These are phyloP conservation scores for Otolemur crassicaudatus DNA, from an alignment of 2,797 vertebrate genomes.

Conservation along the genomic window DNA sequence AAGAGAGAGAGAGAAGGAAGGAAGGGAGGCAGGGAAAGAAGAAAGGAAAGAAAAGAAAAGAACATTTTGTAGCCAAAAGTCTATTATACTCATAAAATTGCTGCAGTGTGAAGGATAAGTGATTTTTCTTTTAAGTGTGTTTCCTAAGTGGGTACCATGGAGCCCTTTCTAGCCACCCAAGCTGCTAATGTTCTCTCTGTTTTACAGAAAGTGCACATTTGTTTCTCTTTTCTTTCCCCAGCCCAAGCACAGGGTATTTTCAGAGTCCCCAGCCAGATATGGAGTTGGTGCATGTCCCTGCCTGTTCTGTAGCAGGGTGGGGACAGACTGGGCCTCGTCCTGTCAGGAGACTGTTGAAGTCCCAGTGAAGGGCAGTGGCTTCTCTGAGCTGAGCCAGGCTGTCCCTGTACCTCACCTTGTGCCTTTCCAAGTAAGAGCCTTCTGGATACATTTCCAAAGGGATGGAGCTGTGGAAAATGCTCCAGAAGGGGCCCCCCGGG, in stretches of 20 bases:
- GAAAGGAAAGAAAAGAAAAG: neutral
- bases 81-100: neutral
- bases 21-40: neutral
- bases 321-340: neutral
- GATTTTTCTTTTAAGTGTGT: neutral
- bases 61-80: neutral
- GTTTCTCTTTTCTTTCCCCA: neutral
- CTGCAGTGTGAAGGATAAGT: neutral
- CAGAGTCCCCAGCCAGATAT: neutral
- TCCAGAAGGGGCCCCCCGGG: fast-evolving
- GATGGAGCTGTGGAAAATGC: neutral
- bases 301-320: neutral
- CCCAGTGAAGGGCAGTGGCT: neutral
- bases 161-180: neutral
- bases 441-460: neutral
- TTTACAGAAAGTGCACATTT: neutral
- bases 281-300: neutral
- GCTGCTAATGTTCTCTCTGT: neutral
- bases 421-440: neutral
- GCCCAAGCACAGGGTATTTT: neutral
- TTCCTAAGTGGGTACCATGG: neutral
- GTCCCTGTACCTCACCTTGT: neutral
- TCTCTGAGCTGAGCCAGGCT: neutral
- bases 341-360: neutral
- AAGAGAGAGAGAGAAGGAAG: neutral